Evolutionary conservation across 2,888 invertebrate species (phyloP).

Genomic region (Melangyna quadrimaculata): DNA sequence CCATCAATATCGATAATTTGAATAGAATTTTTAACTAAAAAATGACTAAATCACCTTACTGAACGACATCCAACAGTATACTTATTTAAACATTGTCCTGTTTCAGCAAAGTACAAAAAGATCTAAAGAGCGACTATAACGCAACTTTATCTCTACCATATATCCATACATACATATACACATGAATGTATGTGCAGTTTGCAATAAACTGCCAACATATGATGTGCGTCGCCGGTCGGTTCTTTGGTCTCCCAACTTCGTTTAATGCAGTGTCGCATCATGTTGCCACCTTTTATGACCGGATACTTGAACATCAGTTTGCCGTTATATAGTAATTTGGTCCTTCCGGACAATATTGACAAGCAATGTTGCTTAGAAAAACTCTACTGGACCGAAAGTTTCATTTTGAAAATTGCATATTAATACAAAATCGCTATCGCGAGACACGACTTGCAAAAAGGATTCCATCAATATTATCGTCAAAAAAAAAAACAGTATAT

Average conservation of each 20-base stretch:
- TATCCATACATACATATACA: too few relatives aligned
- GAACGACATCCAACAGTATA: slow-evolving; percentile 25
- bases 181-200: neutral
- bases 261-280: neutral
- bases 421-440: slow-evolving; percentile 58
- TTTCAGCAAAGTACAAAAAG: neutral
- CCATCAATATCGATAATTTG: slow-evolving; percentile 37
- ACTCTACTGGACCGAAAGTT: slow-evolving; percentile 20
- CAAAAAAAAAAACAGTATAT: slow-evolving; percentile 4
- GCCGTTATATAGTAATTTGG: slow-evolving; percentile 18
- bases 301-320: slow-evolving; percentile 28
- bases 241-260: neutral
- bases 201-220: slow-evolving; percentile 24
- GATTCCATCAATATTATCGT: slow-evolving; percentile 26
- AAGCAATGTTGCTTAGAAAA: slow-evolving; percentile 24
- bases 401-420: slow-evolving; percentile 60
- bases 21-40: neutral
- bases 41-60: slow-evolving; percentile 25
- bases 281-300: slow-evolving; percentile 25
- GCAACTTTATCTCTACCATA: too few relatives aligned
- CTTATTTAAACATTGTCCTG: slow-evolving; percentile 29
- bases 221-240: neutral
- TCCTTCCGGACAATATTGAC: slow-evolving; percentile 16
- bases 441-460: neutral
- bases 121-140: neutral